Evolutionary conservation across 2,888 invertebrate species (phyloP).

Genomic region (Perithous albicinctus): DNA sequence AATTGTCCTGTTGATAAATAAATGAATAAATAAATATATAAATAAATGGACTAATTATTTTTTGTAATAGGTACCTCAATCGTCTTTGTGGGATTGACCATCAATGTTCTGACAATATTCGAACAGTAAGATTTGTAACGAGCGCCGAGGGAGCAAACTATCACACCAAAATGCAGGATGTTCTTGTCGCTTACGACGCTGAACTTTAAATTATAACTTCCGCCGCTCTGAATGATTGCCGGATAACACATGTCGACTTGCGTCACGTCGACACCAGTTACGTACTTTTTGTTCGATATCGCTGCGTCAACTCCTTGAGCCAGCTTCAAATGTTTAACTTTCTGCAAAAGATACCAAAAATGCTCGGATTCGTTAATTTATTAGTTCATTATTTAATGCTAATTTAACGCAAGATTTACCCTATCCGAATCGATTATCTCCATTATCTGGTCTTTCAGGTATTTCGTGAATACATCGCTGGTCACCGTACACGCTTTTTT

Average conservation of each 20-base stretch:
- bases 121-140: slow-evolving; percentile 99
- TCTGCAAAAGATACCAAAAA: too few species aligned
- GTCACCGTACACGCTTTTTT: slow-evolving; percentile 97
- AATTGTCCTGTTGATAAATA: slow-evolving; percentile 89
- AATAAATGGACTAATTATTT: background rate
- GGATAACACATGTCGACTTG: slow-evolving; percentile 99
- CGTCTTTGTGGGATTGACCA: slow-evolving; percentile 95
- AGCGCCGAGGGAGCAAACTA: slow-evolving; percentile 97
- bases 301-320: slow-evolving; percentile 98
- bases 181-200: slow-evolving; percentile 98
- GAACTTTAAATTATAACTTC: slow-evolving; percentile 98
- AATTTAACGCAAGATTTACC: slow-evolving; percentile 84
- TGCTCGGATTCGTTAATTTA: background rate
- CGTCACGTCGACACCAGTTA: slow-evolving; percentile 94
- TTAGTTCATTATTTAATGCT: slow-evolving; percentile 29
- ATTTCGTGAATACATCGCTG: slow-evolving; percentile 98
- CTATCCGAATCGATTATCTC: slow-evolving; percentile 99
- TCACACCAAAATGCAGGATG: slow-evolving; percentile 97
- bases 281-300: slow-evolving; percentile 97
- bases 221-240: slow-evolving; percentile 99
- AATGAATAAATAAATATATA: slow-evolving; percentile 5
- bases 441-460: slow-evolving; percentile 98
- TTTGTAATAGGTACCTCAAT: slow-evolving; percentile 85
- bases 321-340: slow-evolving; percentile 97
- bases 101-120: slow-evolving; percentile 97